These are phyloP conservation scores for Brenthis ino DNA, from an alignment of 2,888 invertebrate genomes.

Conservation along the genomic window DNA sequence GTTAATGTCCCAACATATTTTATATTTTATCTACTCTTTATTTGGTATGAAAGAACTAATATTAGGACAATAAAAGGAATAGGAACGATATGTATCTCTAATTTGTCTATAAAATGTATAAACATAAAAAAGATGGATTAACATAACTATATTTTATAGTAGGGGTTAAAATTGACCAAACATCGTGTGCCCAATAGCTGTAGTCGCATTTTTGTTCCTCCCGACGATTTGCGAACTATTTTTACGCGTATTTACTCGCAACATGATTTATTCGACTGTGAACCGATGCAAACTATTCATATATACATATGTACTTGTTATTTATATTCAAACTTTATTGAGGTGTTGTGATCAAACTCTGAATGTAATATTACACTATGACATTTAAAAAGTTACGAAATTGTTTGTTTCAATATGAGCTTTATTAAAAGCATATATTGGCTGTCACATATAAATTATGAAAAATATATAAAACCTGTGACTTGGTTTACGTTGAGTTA, in stretches of 20 bases:
- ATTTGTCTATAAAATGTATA: background rate
- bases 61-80: background rate
- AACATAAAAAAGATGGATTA: background rate
- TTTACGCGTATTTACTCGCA: slow-evolving; percentile 37
- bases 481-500: too few species aligned
- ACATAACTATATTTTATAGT: slow-evolving; percentile 40
- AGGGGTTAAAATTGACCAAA: slow-evolving; percentile 54
- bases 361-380: background rate
- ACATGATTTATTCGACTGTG: slow-evolving; percentile 38
- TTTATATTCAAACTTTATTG: slow-evolving; percentile 19
- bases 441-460: too few species aligned
- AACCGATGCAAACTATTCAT: slow-evolving; percentile 36
- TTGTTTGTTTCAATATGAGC: too few species aligned
- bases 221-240: slow-evolving; percentile 41
- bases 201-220: slow-evolving; percentile 42
- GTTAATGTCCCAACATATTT: too few species aligned
- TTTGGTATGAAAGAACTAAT: too few species aligned
- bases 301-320: slow-evolving; percentile 18
- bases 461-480: too few species aligned
- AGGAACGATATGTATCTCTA: too few species aligned
- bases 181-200: slow-evolving; percentile 52
- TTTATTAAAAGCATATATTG: too few species aligned
- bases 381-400: background rate
- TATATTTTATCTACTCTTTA: too few species aligned
- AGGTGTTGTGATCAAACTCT: slow-evolving; percentile 1